Evolutionary conservation across 64 coral and sea anemone species (phyloP).

Genomic region (Catalaphyllia jardinei): DNA sequence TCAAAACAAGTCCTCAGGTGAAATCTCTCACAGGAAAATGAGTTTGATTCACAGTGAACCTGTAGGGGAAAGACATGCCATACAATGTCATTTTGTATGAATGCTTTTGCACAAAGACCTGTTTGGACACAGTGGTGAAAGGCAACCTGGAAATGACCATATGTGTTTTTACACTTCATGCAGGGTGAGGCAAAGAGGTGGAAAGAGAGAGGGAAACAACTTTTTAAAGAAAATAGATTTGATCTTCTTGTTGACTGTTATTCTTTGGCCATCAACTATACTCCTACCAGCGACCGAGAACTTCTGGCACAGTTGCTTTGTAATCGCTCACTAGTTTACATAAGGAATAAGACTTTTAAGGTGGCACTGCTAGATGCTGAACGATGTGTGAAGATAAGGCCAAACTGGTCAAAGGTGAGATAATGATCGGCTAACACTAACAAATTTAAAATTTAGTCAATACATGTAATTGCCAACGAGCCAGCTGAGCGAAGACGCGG

Average conservation of each 20-base stretch:
- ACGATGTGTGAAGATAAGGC: slow-evolving; percentile 27
- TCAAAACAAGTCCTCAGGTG: no score
- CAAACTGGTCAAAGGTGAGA: slow-evolving; percentile 49
- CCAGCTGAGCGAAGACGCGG: no score
- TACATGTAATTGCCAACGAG: no score
- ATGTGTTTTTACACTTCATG: background rate
- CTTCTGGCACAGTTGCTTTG: slow-evolving; percentile 47
- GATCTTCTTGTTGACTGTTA: slow-evolving; percentile 50
- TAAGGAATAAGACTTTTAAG: slow-evolving; percentile 24
- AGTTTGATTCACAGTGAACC: no score
- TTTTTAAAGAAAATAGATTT: slow-evolving; percentile 27
- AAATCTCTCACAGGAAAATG: no score
- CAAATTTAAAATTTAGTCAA: background rate
- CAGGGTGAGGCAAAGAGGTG: slow-evolving; percentile 49
- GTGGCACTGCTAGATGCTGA: slow-evolving; percentile 52
- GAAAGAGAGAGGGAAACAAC: slow-evolving; percentile 61
- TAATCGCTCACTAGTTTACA: slow-evolving; percentile 45
- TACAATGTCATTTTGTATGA: no score
- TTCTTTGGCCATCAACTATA: slow-evolving; percentile 54
- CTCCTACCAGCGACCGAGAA: slow-evolving; percentile 31
- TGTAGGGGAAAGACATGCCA: no score
- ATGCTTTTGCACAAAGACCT: no score
- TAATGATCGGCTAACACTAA: background rate
- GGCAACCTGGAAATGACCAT: background rate
- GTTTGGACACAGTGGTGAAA: no score